Evolutionary conservation across 1,140 invertebrate species (phyloP), one percentile per base, ranked within the genome.

Genomic region (Oedothorax gibbosus): DNA sequence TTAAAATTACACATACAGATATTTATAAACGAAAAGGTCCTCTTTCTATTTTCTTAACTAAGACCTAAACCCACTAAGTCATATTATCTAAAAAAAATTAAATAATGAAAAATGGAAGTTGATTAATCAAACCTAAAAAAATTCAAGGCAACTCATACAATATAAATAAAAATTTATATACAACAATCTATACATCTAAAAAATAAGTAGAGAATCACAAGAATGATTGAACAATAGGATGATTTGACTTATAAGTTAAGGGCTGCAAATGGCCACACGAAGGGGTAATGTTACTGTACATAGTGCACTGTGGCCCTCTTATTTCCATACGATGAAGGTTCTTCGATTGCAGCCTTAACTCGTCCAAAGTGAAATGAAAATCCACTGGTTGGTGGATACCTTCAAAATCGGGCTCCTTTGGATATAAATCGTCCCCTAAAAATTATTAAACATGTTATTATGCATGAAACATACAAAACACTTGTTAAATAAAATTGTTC

Each of bases 341-440:
- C 15, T 69, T 82, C n/a, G 84, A 83, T 65, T 82, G 49, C 56
- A 54, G 50, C 54, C 85, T 64, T 65, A 87, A 79, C 50, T 88
- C 87, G 14, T 87, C 86, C 14, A 88, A 65, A n/a, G 86, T 76
- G 69, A 85, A 54, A n/a, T 53, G 10, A 54, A 86, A 87, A 53
- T 88, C 88, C 8, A 86, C 79, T 18, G 85, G 85, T 21, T 87
- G 87, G 53, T 66, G 72, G 35, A 81, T 66, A 8, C 88, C 87
- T 62, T 87, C 60, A 66, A 88, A 60, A 71, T 87, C 87, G 15
- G 88, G 88, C 49, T 87, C 84, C 49, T 68, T 49, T 9, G 88
- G 88, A 75, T 88, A 89, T 9, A 87, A 53, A 57, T 89, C 88
- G 82, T 89, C 88, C 9, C 88, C 87, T 86, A 56, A 21, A 76